These are phyloP conservation scores for Morinoia aosen DNA, from an alignment of 2,888 invertebrate genomes.

Conservation along the genomic window DNA sequence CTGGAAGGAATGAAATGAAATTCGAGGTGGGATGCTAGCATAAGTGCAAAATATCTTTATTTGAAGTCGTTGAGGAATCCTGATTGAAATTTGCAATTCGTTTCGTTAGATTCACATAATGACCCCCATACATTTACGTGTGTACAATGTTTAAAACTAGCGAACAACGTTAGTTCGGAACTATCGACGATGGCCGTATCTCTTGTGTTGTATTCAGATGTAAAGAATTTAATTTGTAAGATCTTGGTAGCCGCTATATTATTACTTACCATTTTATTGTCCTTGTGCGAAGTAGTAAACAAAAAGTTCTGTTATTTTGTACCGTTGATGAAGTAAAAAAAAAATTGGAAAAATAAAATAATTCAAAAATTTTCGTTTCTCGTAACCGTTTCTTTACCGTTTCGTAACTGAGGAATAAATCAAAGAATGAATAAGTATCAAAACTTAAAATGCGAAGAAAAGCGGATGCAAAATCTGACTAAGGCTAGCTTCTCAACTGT, in stretches of 20 bases:
- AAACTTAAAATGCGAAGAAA: no score
- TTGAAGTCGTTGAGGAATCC: background rate
- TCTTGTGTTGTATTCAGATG: background rate
- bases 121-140: background rate
- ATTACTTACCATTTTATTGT: background rate
- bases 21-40: background rate
- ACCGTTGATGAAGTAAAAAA: no score
- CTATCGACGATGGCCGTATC: background rate
- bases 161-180: no score
- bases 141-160: background rate
- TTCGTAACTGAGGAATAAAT: no score
- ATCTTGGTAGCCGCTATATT: background rate
- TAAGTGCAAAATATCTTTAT: background rate
- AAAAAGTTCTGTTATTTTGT: no score
- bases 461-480: no score
- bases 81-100: background rate
- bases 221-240: background rate
- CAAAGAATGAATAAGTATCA: no score
- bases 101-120: background rate
- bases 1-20: background rate
- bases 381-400: no score
- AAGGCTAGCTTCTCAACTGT: no score
- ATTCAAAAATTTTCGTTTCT: no score
- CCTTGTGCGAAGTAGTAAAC: background rate
- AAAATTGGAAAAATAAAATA: no score